Evolutionary conservation across 2,797 vertebrate species (phyloP).

Genomic region (Darevskia nairensis): DNA sequence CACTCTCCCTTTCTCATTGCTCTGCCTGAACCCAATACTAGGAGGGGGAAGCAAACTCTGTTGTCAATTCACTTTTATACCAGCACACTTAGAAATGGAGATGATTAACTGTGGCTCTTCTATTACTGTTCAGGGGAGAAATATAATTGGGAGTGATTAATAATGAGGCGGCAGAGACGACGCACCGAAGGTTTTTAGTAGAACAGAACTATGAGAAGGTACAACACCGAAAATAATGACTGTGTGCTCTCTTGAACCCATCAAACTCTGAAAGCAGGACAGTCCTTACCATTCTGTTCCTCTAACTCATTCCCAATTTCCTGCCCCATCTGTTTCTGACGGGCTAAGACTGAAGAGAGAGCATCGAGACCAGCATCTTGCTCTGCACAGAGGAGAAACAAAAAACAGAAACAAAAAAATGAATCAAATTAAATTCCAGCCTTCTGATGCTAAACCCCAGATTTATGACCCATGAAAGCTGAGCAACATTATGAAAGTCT

Average conservation of each 20-base stretch:
- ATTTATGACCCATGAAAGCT: background rate
- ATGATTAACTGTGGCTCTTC: background rate
- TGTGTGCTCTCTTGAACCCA: background rate
- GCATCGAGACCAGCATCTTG: constrained; percentile 95
- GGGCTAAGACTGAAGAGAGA: constrained; percentile 90
- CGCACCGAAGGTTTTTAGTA: background rate
- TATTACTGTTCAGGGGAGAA: background rate
- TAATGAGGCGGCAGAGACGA: background rate
- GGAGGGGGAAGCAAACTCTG: background rate
- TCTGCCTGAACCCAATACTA: background rate
- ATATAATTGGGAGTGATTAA: background rate
- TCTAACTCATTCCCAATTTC: constrained; percentile 97
- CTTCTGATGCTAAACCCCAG: background rate
- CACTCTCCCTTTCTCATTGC: background rate
- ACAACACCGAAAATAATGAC: background rate
- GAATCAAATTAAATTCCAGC: background rate
- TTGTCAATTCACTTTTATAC: background rate
- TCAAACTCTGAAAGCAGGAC: background rate
- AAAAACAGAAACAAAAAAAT: background rate
- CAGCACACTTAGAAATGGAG: background rate
- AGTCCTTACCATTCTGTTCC: constrained; percentile 92
- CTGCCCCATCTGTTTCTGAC: constrained; percentile 96
- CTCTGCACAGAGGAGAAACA: constrained; percentile 74
- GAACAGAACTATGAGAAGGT: background rate
- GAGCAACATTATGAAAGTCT: background rate